These are phyloP conservation scores for Parapsyche elsis DNA, from an alignment of 1,140 invertebrate genomes.

Conservation along the genomic window DNA sequence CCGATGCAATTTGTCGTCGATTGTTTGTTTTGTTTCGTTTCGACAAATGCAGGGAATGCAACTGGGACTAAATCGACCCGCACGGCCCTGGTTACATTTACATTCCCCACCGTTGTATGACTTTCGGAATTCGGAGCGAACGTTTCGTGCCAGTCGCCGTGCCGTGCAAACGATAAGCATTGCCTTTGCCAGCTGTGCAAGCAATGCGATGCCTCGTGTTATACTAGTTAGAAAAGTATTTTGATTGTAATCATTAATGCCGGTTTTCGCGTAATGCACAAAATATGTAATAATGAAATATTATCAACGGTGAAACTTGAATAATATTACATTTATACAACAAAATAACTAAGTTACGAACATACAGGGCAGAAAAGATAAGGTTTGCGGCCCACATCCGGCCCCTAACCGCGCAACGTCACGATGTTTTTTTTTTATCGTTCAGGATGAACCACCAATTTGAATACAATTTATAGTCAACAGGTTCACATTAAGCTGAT, in stretches of 20 bases:
- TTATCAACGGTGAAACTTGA: background rate
- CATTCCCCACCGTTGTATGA: background rate
- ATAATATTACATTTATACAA: too few species aligned
- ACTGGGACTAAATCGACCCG: background rate
- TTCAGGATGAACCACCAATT: constrained; percentile 1
- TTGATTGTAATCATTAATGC: too few species aligned
- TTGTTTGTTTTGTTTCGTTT: background rate
- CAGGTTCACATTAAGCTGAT: background rate
- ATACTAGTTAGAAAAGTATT: too few species aligned
- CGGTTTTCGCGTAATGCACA: background rate
- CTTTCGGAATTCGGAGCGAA: background rate
- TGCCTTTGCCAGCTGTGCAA: background rate
- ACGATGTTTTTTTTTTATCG: constrained; percentile 26
- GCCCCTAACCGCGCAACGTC: constrained; percentile 1
- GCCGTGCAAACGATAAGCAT: background rate
- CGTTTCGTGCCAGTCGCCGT: background rate
- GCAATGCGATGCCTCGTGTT: background rate
- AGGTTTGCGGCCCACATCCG: constrained; percentile 33
- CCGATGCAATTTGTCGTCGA: background rate
- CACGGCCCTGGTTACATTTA: background rate
- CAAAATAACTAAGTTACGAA: background rate
- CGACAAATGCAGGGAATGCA: constrained; percentile 15
- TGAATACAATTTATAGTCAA: constrained; percentile 15
- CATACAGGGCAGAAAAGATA: constrained; percentile 10
- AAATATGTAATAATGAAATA: background rate